Percentiles rank a stretch among this genome's conserved stretches.
Evolutionary conservation across 23 tunicate genomes (phyloP).

Genomic region (Pegea sp.): DNA sequence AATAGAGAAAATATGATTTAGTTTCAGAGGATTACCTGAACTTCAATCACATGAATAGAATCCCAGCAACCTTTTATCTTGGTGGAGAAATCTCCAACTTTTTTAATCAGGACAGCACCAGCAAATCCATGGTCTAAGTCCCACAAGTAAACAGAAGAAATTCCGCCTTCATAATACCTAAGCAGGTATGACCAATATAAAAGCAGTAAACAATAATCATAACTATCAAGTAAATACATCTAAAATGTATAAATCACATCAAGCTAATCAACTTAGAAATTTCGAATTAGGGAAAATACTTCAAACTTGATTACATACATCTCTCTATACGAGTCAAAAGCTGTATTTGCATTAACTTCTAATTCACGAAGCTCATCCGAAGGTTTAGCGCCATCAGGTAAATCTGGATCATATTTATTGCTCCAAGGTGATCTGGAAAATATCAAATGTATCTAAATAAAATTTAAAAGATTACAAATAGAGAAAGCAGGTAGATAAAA

Average conservation of each 20-base stretch:
- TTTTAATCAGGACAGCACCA: conserved; percentile 88
- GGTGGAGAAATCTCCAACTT: conserved; percentile 78
- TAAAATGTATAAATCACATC: too few species aligned
- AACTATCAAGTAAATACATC: too few species aligned
- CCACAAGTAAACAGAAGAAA: conserved; percentile 94
- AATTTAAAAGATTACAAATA: neutral
- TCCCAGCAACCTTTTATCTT: conserved; percentile 99
- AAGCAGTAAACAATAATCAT: too few species aligned
- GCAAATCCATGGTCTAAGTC: conserved; percentile 94
- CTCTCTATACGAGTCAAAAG: conserved; percentile 92
- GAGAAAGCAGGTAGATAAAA: neutral
- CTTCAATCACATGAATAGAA: conserved; percentile 92
- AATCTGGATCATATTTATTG: conserved; percentile 72
- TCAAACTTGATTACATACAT: conserved; percentile 45
- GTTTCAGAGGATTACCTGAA: conserved; percentile 15
- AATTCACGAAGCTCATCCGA: conserved; percentile 64
- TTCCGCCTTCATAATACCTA: conserved; percentile 98
- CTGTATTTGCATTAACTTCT: conserved; percentile 65
- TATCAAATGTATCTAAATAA: neutral
- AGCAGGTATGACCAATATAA: too few species aligned
- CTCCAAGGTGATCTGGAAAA: conserved; percentile 64
- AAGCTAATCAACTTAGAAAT: too few species aligned
- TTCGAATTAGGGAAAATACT: too few species aligned
- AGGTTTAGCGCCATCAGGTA: conserved; percentile 93
- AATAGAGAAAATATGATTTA: neutral